Evolutionary conservation across 2,888 invertebrate genomes (phyloP), one percentile per base, ranked within the genome.

Genomic region (Cephus runcator): DNA sequence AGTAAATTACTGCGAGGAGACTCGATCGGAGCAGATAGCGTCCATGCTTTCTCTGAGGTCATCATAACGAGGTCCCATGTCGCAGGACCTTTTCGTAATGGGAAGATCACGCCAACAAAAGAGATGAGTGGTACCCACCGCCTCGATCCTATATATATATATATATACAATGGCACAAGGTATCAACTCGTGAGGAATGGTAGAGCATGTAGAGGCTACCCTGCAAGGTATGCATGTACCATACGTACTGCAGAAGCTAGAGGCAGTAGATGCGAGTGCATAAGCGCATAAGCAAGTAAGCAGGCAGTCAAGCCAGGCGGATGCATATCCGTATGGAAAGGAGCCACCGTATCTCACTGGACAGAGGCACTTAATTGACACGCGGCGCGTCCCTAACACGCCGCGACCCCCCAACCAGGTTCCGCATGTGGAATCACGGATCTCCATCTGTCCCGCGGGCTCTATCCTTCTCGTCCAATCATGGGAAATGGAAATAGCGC

Each of bases 281-380:
- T 74, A 77, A 76, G 69, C 34, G 68, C 81, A 77, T 73, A 75
- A 75, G 69, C 75, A 75, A 73, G 73, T 68, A 75, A 73, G 56
- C 56, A 56, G 56, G 77, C 69, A 77, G 76, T 69, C 73, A 75
- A 36, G 78, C 76, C 77, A 76, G 76, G 69, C 73, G 81, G 79
- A 81, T 77, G 87, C 85, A 87, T 88, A 89, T 89, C 88, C 89
- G 89, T 85, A 88, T 87, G 88, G 88, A 88, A 89, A 89, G 88
- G 85, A 88, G 89, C 87, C 87, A 85, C 89, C 90, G 91, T 91
- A 91, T 91, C 91, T 91, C 90, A 90, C 87, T 86, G 86, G 85
- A 87, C 87, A 85, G 87, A 89, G 91, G 87, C 89, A 89, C 91
- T 91, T 91, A 91, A 91, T 91, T 91, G 91, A 91, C 91, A 90